Evolutionary conservation across 2,888 invertebrate genomes (phyloP).

Genomic region (Tipula confusa): DNA sequence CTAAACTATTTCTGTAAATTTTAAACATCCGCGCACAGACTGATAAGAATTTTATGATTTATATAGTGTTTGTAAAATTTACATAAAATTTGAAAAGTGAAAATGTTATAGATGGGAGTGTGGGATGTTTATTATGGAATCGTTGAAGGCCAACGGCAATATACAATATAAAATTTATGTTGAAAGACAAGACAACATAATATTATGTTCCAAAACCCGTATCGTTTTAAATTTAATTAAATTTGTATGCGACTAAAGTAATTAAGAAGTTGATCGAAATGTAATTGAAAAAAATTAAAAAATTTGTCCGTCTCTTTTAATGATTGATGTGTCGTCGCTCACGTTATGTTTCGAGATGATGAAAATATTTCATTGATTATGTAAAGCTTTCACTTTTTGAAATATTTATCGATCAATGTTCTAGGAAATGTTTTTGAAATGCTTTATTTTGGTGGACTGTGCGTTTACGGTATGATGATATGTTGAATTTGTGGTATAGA

Average conservation of each 20-base stretch:
- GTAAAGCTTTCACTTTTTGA: not conserved
- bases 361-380: not conserved
- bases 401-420: not conserved
- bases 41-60: not conserved
- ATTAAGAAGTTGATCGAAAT: not conserved
- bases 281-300: too few relatives aligned
- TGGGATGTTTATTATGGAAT: not conserved
- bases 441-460: not conserved
- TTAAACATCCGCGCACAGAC: not conserved
- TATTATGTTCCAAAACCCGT: not conserved
- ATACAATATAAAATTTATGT: too few relatives aligned
- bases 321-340: not conserved
- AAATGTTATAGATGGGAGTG: not conserved
- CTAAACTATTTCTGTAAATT: not conserved
- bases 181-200: not conserved
- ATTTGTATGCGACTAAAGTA: not conserved
- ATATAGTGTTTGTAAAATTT: not conserved
- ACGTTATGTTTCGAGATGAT: not conserved
- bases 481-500: not conserved
- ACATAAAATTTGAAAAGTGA: not conserved
- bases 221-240: not conserved
- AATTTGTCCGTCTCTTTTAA: not conserved
- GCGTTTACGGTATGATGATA: not conserved
- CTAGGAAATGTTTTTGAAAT: not conserved
- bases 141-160: not conserved